Base-by-base conservation (phyloP, 2,113 vertebrate genomes). In the Typhlomys cinereus region DNA sequence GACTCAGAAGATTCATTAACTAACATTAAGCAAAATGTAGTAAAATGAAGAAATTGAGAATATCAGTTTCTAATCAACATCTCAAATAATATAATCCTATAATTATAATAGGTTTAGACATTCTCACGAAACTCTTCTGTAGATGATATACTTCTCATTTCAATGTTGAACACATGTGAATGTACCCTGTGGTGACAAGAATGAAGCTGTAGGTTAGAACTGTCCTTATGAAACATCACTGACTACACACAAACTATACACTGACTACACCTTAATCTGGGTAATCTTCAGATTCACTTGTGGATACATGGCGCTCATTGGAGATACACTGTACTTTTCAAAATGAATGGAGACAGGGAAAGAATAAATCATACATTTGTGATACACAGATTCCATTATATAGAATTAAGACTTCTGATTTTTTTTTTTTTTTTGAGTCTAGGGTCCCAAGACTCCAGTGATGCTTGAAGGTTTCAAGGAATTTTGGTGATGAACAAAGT, bases 81-180 rank as follows among this genome's bases (percentile, higher is more conserved):
- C 80, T 92, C 18, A 94, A 67, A 39, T 91, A 74, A n/a, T 83
- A 48, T 75, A 61, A n/a, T 29, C 29, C 61, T 75, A 54, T 84
- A 88, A 27, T 61, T 74, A 5, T 59, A 76, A 74, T 82, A 78
- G 41, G n/a, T 78, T 75, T 61, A 41, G 74, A 44, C 36, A 73
- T 48, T 34, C 3, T 74, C 50, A 79, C 13, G 59, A 64, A 73
- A 67, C 6, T 67, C 62, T 21, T 82, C 73, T 74, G 31, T 27
- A 70, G 61, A 62, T 15, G 4, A 5, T 39, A 70, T 85, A 57
- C 61, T 11, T 59, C 69, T 62, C 8, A 27, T 41, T 74, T 61
- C 69, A 17, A 44, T 59, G 21, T 50, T 69, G 15, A 54, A 59
- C 54, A 39, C 4, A 8, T 7, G 11, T 78, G 74, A 62, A 36